phyloP scores from a whole-genome alignment of 2,888 invertebrate genomes.

The Branchipolynoe longqiensis region DNA sequence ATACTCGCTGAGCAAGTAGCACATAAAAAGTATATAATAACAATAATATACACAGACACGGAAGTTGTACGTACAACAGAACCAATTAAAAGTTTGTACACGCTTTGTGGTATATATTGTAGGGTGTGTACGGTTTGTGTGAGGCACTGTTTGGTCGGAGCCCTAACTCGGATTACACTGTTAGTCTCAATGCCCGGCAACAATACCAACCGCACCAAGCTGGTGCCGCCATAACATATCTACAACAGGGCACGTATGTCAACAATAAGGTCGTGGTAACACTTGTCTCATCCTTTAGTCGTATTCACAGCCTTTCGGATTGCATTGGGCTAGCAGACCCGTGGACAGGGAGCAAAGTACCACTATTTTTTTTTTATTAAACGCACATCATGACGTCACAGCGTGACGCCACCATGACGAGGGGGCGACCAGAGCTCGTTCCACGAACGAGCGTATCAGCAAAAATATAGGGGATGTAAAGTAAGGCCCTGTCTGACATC shows the following conservation, averaged over 20 bases:
- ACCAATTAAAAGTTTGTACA: conserved; percentile 55
- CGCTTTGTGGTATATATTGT: conserved; percentile 35
- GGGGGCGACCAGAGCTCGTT: conserved; percentile 1
- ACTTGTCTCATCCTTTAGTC: conserved; percentile 39
- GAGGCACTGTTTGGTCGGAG: conserved; percentile 47
- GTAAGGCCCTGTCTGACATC: conserved; percentile 52
- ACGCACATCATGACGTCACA: not conserved
- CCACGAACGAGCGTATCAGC: not conserved
- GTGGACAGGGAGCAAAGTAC: conserved; percentile 55
- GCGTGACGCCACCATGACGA: not conserved
- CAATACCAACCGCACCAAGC: conserved; percentile 44
- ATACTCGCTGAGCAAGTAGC: conserved; percentile 32
- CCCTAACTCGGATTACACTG: conserved; percentile 52
- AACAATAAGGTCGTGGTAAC: conserved; percentile 30
- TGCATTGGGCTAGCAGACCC: conserved; percentile 56
- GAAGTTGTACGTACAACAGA: conserved; percentile 51
- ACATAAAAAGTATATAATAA: conserved; percentile 37
- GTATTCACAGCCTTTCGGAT: conserved; percentile 55
- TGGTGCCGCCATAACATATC: conserved; percentile 37
- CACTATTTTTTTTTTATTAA: conserved; percentile 8
- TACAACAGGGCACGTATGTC: conserved; percentile 43
- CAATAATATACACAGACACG: conserved; percentile 53
- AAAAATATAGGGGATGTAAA: conserved; percentile 54
- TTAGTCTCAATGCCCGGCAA: conserved; percentile 23
- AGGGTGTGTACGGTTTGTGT: conserved; percentile 27